Percentiles rank a stretch among this genome's conserved stretches.
Conservation (phyloP, 2,888 invertebrate species). For the Galerucella pusilla region DNA sequence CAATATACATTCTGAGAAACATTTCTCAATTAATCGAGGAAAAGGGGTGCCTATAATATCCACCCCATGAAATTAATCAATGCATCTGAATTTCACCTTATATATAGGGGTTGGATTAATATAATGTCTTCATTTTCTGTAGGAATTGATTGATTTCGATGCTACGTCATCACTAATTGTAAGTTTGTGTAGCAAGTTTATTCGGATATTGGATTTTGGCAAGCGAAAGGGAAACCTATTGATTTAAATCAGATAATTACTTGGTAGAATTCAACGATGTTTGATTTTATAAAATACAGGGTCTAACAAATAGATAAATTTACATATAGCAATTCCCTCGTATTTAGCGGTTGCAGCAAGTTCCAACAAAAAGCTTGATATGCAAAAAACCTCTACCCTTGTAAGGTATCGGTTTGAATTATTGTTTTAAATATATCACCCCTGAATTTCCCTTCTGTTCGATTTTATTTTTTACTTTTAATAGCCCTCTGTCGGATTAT, state of each 20-base stretch:
- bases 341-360: constrained; percentile 3
- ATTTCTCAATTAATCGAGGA: constrained; percentile 43
- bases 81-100: constrained; percentile 55
- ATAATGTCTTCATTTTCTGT: constrained; percentile 55
- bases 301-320: background rate
- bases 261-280: constrained; percentile 16
- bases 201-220: constrained; percentile 40
- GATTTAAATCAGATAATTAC: constrained; percentile 32
- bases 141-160: constrained; percentile 56
- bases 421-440: constrained; percentile 58
- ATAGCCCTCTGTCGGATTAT: constrained; percentile 45
- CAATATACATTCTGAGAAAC: constrained; percentile 38
- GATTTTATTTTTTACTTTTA: constrained; percentile 50
- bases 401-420: constrained; percentile 58
- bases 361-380: constrained; percentile 36
- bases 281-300: background rate
- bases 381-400: constrained; percentile 53
- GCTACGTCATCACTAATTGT: constrained; percentile 48
- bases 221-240: constrained; percentile 44
- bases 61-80: constrained; percentile 54
- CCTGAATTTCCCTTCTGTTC: constrained; percentile 47
- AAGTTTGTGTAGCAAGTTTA: constrained; percentile 41
- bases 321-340: constrained; percentile 7
- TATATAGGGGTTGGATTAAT: constrained; percentile 49
- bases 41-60: constrained; percentile 34